These are phyloP conservation scores for Koerneria pararmatus DNA, from an alignment of 2,888 invertebrate species.

Conservation along the genomic window DNA sequence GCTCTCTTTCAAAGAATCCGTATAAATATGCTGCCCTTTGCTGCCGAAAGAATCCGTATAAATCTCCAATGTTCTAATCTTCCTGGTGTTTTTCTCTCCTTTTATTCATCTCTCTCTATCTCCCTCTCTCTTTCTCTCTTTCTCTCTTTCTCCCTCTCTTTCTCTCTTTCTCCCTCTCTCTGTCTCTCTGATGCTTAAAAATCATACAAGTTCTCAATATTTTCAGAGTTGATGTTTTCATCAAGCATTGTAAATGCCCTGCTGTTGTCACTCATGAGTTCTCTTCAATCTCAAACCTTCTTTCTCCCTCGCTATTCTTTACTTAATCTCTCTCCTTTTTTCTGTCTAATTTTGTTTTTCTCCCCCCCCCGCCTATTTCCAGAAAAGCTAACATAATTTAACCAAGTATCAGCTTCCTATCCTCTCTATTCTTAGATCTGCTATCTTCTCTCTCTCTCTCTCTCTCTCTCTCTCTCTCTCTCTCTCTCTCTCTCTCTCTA, in stretches of 20 bases:
- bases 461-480: conserved; percentile 4
- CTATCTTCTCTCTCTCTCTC: background rate
- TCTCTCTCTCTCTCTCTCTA: background rate
- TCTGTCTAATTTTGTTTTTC: background rate
- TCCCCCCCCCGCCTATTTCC: background rate
- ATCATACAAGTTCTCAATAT: background rate
- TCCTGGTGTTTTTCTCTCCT: background rate
- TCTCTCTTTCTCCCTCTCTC: background rate
- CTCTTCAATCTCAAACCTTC: no score
- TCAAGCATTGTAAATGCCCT: no score
- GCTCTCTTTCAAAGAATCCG: no score
- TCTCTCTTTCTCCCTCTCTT: background rate
- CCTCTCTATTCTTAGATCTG: background rate
- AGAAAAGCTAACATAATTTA: no score
- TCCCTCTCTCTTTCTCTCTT: conserved; percentile 3
- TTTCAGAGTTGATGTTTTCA: no score
- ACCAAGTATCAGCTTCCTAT: background rate
- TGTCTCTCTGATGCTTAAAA: background rate
- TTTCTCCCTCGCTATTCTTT: no score
- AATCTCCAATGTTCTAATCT: conserved; percentile 3
- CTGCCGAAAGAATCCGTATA: no score
- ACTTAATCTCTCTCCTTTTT: background rate
- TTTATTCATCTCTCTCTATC: background rate
- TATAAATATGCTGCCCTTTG: no score
- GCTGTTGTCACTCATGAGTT: no score